Percentiles rank a stretch among this genome's conserved stretches.
Evolutionary conservation across 2,888 invertebrate genomes (phyloP).

Genomic region (Luffia ferchaultella): DNA sequence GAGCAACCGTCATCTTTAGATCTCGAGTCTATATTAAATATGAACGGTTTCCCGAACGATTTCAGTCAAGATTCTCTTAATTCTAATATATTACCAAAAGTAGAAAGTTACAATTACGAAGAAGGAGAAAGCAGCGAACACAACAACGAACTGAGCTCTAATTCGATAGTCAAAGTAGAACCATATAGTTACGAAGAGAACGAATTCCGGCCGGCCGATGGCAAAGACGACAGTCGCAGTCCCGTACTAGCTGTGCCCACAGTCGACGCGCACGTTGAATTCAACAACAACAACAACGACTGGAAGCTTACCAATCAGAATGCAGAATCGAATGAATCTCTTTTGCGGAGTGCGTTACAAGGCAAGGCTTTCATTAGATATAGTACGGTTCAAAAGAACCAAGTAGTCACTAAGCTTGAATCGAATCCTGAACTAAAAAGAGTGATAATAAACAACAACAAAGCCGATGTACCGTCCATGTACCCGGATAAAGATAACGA

Average conservation of each 20-base stretch:
- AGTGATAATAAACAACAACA: slow-evolving; percentile 52
- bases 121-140: slow-evolving; percentile 82
- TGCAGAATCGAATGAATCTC: slow-evolving; percentile 72
- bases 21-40: slow-evolving; percentile 82
- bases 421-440: slow-evolving; percentile 44
- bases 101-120: slow-evolving; percentile 78
- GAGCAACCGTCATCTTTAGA: slow-evolving; percentile 73
- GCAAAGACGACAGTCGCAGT: slow-evolving; percentile 49
- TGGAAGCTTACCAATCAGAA: slow-evolving; percentile 83
- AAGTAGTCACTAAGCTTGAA: slow-evolving; percentile 48
- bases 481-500: slow-evolving; percentile 48
- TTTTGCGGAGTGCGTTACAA: slow-evolving; percentile 83
- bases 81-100: slow-evolving; percentile 68
- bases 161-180: slow-evolving; percentile 61
- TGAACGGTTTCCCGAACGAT: slow-evolving; percentile 68
- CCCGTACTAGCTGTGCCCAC: slow-evolving; percentile 59
- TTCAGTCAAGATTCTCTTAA: slow-evolving; percentile 64
- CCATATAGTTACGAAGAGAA: slow-evolving; percentile 47
- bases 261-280: slow-evolving; percentile 60
- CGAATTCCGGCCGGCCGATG: slow-evolving; percentile 43
- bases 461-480: slow-evolving; percentile 65
- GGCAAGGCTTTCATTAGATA: slow-evolving; percentile 74
- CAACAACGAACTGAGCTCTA: slow-evolving; percentile 73
- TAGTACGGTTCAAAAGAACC: slow-evolving; percentile 59
- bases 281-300: slow-evolving; percentile 81